A percentile compares a stretch with the other conserved stretches of the same genome.
Conservation (phyloP, 2,113 vertebrate genomes). For the Propithecus coquereli region DNA sequence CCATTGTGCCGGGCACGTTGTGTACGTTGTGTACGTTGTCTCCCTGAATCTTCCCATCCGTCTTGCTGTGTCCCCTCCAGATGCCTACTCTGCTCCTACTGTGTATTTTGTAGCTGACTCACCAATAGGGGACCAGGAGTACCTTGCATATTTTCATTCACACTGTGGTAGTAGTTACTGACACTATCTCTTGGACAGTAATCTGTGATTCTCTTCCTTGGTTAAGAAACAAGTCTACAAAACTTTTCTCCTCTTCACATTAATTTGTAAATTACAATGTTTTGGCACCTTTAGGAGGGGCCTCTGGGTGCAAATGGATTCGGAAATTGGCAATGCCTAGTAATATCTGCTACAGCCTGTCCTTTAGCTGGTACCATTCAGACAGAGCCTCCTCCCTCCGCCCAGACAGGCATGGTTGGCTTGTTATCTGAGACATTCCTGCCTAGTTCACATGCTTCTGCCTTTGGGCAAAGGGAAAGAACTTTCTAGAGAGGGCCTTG, state of each 20-base stretch:
- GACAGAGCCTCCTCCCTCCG: background rate
- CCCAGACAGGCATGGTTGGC: too few relatives aligned
- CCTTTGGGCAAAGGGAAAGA: background rate
- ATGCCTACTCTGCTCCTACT: background rate
- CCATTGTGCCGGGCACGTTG: background rate
- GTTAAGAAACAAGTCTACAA: background rate
- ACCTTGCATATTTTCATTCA: background rate
- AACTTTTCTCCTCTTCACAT: background rate
- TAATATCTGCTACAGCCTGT: background rate
- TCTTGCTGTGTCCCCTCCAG: background rate
- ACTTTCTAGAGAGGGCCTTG: background rate
- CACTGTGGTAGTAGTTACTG: background rate
- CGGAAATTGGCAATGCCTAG: background rate
- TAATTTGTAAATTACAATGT: background rate
- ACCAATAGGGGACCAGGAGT: background rate
- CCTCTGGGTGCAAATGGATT: background rate
- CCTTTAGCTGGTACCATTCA: background rate
- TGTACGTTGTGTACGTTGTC: fast-evolving
- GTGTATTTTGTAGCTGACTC: background rate
- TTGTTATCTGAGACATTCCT: background rate
- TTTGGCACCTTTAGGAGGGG: background rate
- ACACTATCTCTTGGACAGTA: background rate
- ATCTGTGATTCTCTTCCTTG: background rate
- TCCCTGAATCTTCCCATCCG: background rate
- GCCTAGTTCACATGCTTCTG: background rate